phyloP scores from a whole-genome alignment of 2,888 invertebrate genomes.

The Mylabris sibirica region DNA sequence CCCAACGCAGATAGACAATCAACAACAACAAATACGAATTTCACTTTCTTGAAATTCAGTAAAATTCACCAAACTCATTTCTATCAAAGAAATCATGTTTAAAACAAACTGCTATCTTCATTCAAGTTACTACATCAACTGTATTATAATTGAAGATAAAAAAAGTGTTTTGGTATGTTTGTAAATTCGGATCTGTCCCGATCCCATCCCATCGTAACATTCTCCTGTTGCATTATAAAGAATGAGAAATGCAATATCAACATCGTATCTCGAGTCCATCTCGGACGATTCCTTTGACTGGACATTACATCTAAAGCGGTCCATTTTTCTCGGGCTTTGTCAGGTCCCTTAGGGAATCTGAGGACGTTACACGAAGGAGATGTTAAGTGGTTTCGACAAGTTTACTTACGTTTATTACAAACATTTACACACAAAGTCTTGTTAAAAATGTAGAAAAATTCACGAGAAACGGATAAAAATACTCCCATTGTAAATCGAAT shows the following conservation, averaged over 20 bases:
- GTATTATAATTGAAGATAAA: too few species aligned
- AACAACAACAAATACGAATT: conserved; percentile 1
- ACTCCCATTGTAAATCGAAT: background rate
- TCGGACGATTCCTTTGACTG: conserved; percentile 57
- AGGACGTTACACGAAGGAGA: conserved; percentile 46
- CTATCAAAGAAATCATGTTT: too few species aligned
- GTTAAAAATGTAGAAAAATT: conserved; percentile 13
- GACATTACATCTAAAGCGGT: conserved; percentile 56
- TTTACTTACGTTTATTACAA: conserved; percentile 52
- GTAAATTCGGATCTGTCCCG: conserved; percentile 27
- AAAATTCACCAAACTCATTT: background rate
- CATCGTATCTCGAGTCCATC: conserved; percentile 56
- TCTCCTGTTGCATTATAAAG: conserved; percentile 63
- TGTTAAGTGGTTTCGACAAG: conserved; percentile 55
- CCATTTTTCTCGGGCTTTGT: conserved; percentile 56
- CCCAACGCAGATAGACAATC: conserved; percentile 42
- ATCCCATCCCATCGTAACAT: conserved; percentile 43
- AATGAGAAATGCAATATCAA: conserved; percentile 64
- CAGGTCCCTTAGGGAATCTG: conserved; percentile 44
- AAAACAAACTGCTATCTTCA: too few species aligned
- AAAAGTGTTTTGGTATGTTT: background rate
- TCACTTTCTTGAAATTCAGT: background rate
- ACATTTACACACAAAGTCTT: conserved; percentile 18
- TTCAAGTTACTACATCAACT: too few species aligned
- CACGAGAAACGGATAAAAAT: background rate